These are phyloP conservation scores for Lycaon pictus DNA, from an alignment of 2,113 vertebrate genomes.

Conservation along the genomic window DNA sequence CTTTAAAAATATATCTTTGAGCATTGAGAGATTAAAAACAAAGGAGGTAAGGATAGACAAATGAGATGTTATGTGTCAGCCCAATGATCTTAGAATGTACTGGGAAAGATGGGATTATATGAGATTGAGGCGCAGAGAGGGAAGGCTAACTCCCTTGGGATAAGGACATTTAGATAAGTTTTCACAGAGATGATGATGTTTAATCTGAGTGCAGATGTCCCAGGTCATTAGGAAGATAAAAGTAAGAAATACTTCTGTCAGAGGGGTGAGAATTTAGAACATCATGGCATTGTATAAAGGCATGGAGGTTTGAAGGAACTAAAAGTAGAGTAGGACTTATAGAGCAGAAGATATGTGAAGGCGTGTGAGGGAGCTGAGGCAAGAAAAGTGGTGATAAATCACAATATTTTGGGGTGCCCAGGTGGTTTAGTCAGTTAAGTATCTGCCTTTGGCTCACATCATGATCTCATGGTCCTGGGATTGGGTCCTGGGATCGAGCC, in stretches of 20 bases:
- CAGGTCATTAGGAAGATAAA: not conserved
- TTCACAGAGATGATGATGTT: not conserved
- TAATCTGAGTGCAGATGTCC: not conserved
- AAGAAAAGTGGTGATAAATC: not conserved
- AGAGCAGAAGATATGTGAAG: not conserved
- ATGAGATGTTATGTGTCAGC: constrained; percentile 4
- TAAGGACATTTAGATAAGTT: not conserved
- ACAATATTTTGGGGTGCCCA: not conserved
- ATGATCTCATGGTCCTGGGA: too few species aligned
- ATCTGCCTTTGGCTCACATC: too few species aligned
- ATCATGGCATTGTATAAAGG: not conserved
- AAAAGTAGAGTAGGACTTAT: not conserved
- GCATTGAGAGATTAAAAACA: constrained; percentile 2
- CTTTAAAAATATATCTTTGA: not conserved
- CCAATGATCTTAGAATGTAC: not conserved
- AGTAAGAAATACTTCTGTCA: not conserved
- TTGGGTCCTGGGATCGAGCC: too few species aligned
- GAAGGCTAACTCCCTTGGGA: not conserved
- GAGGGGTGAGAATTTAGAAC: not conserved
- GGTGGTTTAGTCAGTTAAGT: too few species aligned
- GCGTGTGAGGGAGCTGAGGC: not conserved
- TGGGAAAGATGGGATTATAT: not conserved
- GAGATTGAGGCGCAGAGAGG: not conserved
- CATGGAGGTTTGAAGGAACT: not conserved
- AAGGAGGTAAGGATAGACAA: not conserved